Conservation (phyloP, 2,113 vertebrate species). For the Steatornis caripensis region DNA sequence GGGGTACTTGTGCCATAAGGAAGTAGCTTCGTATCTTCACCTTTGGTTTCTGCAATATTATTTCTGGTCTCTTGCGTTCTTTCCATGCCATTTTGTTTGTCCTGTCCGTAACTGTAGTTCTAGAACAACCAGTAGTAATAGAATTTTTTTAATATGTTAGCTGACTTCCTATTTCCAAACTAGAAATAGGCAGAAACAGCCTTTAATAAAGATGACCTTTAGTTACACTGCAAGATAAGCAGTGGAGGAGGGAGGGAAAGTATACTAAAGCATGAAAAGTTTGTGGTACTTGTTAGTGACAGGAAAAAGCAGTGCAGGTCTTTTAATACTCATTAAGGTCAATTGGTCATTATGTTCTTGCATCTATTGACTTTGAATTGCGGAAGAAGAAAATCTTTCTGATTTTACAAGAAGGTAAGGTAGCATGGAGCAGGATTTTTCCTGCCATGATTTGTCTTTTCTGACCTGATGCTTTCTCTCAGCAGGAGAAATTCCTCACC, state of each 20-base stretch:
- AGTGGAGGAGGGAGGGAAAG: not conserved
- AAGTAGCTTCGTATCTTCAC: not conserved
- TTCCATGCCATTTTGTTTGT: not conserved
- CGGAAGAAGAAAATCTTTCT: not conserved
- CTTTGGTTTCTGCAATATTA: not conserved
- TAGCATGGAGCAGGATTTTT: not conserved
- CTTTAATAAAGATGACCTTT: conserved; percentile 28
- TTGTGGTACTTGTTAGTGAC: not conserved
- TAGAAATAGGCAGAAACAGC: not conserved
- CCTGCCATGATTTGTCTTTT: not conserved
- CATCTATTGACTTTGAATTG: not conserved
- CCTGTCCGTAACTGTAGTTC: not conserved
- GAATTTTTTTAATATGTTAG: not conserved
- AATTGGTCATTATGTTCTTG: not conserved
- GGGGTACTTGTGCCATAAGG: not conserved
- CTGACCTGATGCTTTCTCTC: not conserved
- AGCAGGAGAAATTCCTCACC: not conserved
- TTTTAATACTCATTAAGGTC: not conserved
- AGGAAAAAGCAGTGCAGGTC: not conserved
- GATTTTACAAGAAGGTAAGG: not conserved
- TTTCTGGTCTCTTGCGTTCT: not conserved
- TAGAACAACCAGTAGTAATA: not conserved
- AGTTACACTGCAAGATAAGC: not conserved
- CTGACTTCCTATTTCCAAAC: not conserved
- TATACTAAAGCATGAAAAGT: not conserved